Evolutionary conservation across 2,113 vertebrate genomes (phyloP).

Genomic region (Leptodactylus fuscus): DNA sequence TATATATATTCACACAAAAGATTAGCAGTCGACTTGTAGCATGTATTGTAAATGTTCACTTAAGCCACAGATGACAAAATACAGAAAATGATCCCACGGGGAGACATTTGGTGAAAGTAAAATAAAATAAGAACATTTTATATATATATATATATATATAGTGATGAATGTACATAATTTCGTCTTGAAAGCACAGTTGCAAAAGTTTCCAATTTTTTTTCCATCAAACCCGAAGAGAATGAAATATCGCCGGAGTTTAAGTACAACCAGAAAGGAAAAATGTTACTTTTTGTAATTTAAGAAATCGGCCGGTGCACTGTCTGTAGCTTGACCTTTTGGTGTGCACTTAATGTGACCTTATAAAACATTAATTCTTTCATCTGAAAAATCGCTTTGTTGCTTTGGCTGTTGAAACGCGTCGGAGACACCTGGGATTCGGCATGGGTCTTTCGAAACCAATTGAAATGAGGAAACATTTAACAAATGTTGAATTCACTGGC

Average conservation of each 20-base stretch:
- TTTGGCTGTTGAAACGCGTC: constrained; percentile 29
- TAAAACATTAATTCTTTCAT: constrained; percentile 45
- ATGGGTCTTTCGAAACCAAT: constrained; percentile 33
- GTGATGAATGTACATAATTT: constrained; percentile 37
- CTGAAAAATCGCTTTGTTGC: constrained; percentile 52
- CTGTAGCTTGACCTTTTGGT: constrained; percentile 34
- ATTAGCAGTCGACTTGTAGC: neutral
- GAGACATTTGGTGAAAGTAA: constrained; percentile 21
- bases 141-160: too few species aligned
- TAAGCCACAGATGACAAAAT: constrained; percentile 21
- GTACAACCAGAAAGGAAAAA: neutral
- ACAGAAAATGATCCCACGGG: neutral
- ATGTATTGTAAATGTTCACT: constrained; percentile 36
- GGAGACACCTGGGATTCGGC: constrained; percentile 30
- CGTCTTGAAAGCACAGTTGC: neutral
- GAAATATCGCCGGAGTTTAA: neutral
- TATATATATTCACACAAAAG: constrained; percentile 8
- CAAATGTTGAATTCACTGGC: constrained; percentile 20
- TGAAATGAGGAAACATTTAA: constrained; percentile 23
- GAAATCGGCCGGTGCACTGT: neutral
- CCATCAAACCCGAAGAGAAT: neutral
- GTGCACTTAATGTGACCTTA: constrained; percentile 44
- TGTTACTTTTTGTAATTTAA: constrained; percentile 3
- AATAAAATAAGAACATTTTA: constrained; percentile 12
- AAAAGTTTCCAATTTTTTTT: neutral